Evolutionary conservation across 2,113 vertebrate species (phyloP).

Genomic region (Prochilodus magdalenae): DNA sequence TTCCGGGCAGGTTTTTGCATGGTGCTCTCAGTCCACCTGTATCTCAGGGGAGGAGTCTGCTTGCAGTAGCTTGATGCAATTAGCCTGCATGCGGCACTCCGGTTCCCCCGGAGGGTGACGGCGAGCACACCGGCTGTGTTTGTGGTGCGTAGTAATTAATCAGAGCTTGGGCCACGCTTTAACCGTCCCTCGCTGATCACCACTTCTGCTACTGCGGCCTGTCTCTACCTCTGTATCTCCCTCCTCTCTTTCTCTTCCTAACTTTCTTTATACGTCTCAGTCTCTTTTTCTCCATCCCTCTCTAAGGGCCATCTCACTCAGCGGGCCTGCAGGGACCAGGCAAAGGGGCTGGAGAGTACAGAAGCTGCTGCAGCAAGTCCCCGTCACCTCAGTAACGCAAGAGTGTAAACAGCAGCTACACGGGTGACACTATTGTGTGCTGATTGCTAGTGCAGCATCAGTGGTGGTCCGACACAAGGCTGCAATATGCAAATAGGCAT

Average conservation of each 20-base stretch:
- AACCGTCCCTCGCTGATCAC: conserved; percentile 7
- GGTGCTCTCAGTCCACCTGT: not conserved
- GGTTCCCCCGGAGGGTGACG: conserved; percentile 5
- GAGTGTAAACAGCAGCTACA: not conserved
- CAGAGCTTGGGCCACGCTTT: conserved; percentile 10
- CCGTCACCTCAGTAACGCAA: not conserved
- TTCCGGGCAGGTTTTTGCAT: not conserved
- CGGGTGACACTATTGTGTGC: not conserved
- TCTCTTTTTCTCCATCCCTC: not conserved
- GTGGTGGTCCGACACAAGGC: not conserved
- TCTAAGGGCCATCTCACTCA: not conserved
- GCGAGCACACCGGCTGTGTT: conserved; percentile 36
- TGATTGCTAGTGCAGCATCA: not conserved
- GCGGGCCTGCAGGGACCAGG: not conserved
- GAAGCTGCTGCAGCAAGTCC: not conserved
- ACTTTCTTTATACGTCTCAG: not conserved
- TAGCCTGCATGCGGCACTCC: conserved; percentile 27
- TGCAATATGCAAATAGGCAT: not conserved
- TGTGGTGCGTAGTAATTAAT: conserved; percentile 47
- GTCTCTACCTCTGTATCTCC: not conserved
- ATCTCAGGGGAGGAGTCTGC: not conserved
- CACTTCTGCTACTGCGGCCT: not conserved
- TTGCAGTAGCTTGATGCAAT: conserved; percentile 33
- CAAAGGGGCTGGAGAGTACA: not conserved
- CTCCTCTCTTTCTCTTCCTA: not conserved